phyloP scores from a whole-genome alignment of 92 coral and sea anemone genomes.

The Actinostola sp. region DNA sequence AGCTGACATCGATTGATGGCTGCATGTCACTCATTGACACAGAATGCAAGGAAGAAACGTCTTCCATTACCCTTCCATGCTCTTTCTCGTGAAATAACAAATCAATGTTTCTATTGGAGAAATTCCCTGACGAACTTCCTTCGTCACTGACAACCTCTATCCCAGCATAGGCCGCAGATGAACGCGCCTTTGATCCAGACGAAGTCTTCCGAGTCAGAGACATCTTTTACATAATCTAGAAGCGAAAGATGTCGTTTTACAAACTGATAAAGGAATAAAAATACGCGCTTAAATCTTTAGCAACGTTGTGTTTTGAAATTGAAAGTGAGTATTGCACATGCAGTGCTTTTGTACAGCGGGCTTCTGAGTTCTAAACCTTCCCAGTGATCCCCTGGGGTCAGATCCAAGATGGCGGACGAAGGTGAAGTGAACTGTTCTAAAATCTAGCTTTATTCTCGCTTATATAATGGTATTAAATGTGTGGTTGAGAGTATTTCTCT shows the following conservation, averaged over 20 bases:
- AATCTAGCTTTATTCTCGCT: background rate
- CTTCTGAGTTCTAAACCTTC: background rate
- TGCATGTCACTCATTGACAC: slow-evolving; percentile 28
- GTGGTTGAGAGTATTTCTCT: slow-evolving; percentile 40
- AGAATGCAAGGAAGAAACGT: slow-evolving; percentile 13
- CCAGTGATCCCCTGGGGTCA: background rate
- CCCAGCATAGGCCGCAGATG: background rate
- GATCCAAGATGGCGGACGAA: slow-evolving; percentile 30
- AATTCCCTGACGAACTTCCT: background rate
- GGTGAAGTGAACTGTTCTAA: background rate
- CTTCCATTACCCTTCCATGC: slow-evolving; percentile 13
- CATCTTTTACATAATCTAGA: background rate
- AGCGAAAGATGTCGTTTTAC: background rate
- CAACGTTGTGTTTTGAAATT: background rate
- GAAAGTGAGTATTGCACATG: background rate
- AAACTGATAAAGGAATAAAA: background rate
- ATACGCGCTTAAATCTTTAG: no score
- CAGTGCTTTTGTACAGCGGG: slow-evolving; percentile 9
- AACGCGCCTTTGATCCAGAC: background rate
- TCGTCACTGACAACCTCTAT: slow-evolving; percentile 20
- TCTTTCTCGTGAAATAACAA: background rate
- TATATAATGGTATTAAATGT: slow-evolving; percentile 36
- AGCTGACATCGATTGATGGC: slow-evolving; percentile 24
- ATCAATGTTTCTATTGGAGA: background rate
- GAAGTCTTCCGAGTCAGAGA: background rate